Base-by-base conservation (phyloP, 1,140 invertebrate genomes). In the Helicoverpa armigera region DNA sequence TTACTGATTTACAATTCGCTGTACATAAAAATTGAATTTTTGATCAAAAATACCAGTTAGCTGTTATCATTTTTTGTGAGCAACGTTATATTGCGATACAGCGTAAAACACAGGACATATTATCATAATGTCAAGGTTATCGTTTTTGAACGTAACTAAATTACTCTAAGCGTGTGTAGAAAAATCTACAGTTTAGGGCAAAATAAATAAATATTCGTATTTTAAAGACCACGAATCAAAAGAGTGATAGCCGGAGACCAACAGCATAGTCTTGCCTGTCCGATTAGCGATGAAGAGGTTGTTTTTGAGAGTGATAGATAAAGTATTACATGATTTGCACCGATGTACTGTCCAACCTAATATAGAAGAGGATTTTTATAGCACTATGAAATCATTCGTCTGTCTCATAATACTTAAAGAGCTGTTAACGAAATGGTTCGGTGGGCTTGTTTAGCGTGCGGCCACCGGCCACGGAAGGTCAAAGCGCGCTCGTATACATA, bases 391-490 rank as follows among this genome's bases (percentile, higher is more conserved):
- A 81, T 70, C 82, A 81, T 82, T 75, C 63, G 65, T 87, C 83
- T 84, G 89, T 86, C 88, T 86, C 83, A 88, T 85, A 69, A 51
- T 23, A 51, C 48, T 29, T 16, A 69, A 51, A 69, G 53, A 61
- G 16, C 53, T 63, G 60, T 76, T 65, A 65, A 61, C 31, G 56
- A 75, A 76, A 76, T 51, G 58, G 63, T 76, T 61, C 35, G 48
- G 72, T 60, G 53, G 31, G 31, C 31, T 35, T 23, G 60, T 65
- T 65, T 76, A 76, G 48, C 48, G 56, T 76, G 13, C 60, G 50
- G 50, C 65, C 65, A 89, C 88, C 85, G 84, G 75, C 83, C 82
- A 65, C 72, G 82, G 83, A 90, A 90, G 89, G 89, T 90, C 90
- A 91, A 87, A 84, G 83, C 79, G 80, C 80, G 81, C 77, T 76